Evolutionary conservation across 2,888 invertebrate species (phyloP), one percentile per base, ranked within the genome.

Genomic region (Nomada ruficornis): DNA sequence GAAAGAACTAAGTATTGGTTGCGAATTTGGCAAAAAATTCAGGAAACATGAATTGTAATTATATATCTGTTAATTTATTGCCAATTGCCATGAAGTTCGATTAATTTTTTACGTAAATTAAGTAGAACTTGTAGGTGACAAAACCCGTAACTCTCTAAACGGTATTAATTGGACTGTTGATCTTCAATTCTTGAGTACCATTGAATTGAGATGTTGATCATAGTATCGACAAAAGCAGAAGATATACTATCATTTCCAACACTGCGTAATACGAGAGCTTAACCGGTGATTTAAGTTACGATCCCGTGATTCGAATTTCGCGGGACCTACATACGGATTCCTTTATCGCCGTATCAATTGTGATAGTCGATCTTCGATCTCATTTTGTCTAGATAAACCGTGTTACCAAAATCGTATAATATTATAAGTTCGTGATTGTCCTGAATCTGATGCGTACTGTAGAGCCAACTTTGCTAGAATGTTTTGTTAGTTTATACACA

Each of bases 241-340:
- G 44, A 29, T 11, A 29, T 11, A n/a, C 0, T 42, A 15, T 44
- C 13, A n/a, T 50, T 20, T 15, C 9, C 18, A 10, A 10, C 1
- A 5, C 36, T 29, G 29, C 59, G 0, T 13, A 3, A 23, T 20
- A 42, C 4, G 1, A 4, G 1, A 1, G 5, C 42, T 54, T 23
- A 5, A 1, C 18, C 10, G 5, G 2, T 23, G 0, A 64, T 26
- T 55, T n/a, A 13, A 63, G 0, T 13, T 7, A 44, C 15, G n/a
- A 42, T 18, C n/a, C 10, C 20, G 2, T 15, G 9, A 36, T 74
- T 74, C 20, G 18, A 74, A 68, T 68, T 15, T 68, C 23, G 50
- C 74, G 26, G 57, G 36, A 50, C 23, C n/a, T 18, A 13, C 15
- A 20, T 44, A 20, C 47, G n/a, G 20, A 57, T 57, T 36, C 18